Evolutionary conservation across 2,888 invertebrate species (phyloP).

Genomic region (Theretra japonica): DNA sequence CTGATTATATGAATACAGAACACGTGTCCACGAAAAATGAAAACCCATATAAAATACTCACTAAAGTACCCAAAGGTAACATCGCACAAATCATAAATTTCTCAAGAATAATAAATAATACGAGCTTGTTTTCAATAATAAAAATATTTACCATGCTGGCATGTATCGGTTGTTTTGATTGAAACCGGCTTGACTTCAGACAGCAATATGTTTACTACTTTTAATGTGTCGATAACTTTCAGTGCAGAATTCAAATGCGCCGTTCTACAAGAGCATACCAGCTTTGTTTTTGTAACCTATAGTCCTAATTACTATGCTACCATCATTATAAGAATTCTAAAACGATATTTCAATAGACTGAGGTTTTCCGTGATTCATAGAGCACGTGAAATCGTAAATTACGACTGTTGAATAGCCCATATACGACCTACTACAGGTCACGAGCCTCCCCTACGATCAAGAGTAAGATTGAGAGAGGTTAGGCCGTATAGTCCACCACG

Average conservation of each 20-base stretch:
- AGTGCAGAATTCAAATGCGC: background rate
- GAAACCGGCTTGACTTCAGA: constrained; percentile 9
- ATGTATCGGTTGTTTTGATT: background rate
- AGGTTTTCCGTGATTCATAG: no score
- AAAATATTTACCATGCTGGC: constrained; percentile 15
- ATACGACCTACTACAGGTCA: no score
- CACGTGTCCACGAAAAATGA: no score
- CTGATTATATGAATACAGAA: no score
- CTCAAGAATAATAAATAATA: background rate
- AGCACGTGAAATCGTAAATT: no score
- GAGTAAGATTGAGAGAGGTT: no score
- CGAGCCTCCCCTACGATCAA: no score
- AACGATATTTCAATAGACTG: background rate
- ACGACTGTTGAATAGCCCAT: no score
- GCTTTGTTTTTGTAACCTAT: background rate
- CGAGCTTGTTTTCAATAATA: background rate
- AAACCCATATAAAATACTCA: no score
- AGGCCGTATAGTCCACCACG: no score
- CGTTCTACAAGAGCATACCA: background rate
- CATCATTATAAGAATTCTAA: background rate
- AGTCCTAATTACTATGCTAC: background rate
- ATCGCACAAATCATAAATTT: background rate
- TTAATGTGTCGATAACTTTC: background rate
- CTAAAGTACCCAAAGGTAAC: no score
- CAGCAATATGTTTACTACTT: background rate